phyloP scores from a whole-genome alignment of 2,113 vertebrate species.

The Copsychus sechellarum region DNA sequence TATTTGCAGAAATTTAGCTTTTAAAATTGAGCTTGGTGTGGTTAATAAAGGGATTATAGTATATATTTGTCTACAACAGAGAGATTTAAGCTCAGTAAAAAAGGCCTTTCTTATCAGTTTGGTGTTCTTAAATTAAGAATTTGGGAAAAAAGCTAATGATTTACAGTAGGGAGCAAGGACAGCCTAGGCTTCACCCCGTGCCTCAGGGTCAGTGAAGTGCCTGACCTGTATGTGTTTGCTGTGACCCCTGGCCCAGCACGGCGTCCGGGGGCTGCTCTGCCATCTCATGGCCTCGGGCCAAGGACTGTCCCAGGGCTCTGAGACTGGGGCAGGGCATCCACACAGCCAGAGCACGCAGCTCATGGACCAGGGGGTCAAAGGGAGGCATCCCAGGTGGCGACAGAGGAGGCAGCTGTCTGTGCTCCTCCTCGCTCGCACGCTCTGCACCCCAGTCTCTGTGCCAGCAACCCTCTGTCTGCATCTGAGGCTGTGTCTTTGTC shows the following conservation, averaged over 20 bases:
- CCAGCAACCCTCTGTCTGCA: neutral
- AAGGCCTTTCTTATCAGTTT: neutral
- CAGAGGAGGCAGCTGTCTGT: neutral
- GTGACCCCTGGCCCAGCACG: neutral
- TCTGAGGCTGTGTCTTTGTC: neutral
- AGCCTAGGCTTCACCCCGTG: neutral
- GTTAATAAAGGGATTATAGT: neutral
- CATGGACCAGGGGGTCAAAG: neutral
- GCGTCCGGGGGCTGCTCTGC: neutral
- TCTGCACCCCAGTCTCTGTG: neutral
- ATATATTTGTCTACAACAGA: neutral
- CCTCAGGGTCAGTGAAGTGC: neutral
- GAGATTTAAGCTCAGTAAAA: neutral
- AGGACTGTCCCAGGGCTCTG: neutral
- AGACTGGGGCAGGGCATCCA: neutral
- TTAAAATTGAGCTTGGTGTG: neutral
- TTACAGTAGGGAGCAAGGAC: neutral
- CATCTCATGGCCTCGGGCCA: rapidly evolving
- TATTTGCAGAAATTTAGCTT: neutral
- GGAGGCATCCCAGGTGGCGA: neutral
- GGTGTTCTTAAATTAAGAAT: neutral
- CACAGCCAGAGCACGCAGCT: neutral
- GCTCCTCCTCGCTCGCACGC: neutral
- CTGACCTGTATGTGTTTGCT: neutral
- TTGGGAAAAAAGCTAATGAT: neutral